A percentile compares a stretch with the other conserved stretches of the same genome.
These are phyloP conservation scores for Rambutsinella grinnellia DNA, from an alignment of 2,888 invertebrate genomes.

Conservation along the genomic window DNA sequence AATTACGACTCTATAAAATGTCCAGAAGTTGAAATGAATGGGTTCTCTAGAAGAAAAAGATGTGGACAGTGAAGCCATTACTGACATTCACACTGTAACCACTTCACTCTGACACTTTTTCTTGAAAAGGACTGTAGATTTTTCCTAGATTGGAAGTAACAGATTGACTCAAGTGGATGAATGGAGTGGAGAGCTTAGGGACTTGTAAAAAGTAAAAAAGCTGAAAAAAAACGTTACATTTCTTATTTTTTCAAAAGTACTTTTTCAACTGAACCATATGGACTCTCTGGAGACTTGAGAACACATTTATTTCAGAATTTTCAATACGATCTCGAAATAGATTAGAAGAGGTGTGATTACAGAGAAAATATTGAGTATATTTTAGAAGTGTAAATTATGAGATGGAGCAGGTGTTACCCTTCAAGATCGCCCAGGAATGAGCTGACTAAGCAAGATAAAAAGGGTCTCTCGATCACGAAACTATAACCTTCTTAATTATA, in stretches of 20 bases:
- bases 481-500: background rate
- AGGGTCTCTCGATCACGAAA: background rate
- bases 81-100: background rate
- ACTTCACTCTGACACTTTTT: background rate
- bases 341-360: background rate
- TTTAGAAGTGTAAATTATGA: conserved; percentile 21
- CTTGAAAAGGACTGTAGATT: background rate
- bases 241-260: background rate
- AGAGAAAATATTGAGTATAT: background rate
- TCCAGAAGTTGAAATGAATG: background rate
- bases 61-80: background rate
- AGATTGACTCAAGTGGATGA: conserved; percentile 18
- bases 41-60: background rate
- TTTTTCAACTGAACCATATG: conserved; percentile 10
- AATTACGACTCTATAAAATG: background rate
- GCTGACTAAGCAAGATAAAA: background rate
- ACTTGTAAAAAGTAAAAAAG: background rate
- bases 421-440: conserved; percentile 1
- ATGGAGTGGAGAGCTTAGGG: conserved; percentile 2
- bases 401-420: conserved; percentile 32
- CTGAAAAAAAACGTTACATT: conserved; percentile 8
- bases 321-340: background rate
- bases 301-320: background rate
- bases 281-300: background rate
- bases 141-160: background rate